Base-by-base conservation (phyloP, 2,113 vertebrate genomes). In the Dendropsophus ebraccatus region DNA sequence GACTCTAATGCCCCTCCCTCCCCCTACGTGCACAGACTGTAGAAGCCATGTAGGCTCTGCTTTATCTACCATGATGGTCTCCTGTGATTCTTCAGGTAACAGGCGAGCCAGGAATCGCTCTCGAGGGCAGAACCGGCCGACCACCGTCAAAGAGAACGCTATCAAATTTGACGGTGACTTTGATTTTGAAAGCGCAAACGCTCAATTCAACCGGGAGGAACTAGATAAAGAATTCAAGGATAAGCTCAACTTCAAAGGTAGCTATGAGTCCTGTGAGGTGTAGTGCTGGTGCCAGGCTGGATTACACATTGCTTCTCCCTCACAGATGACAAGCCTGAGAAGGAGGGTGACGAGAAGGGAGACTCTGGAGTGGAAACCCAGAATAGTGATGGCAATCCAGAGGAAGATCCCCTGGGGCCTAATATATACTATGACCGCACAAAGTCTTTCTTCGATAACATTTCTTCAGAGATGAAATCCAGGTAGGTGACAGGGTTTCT, bases 81-180 rank as follows among this genome's bases (percentile, higher is more conserved):
- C 17, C 19, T 70, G 67, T 70, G 67, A 47, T 30, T 32, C 56
- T 89, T 5, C 87, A 99, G 97, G 96, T 74, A 92, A 96, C 85
- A 94, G 96, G 81, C 91, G 97, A 84, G 94, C 96, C 81, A 93
- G 96, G 88, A 97, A 96, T 89, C 96, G 95, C 35, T 95, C 96
- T 82, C 92, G 95, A 90, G 98, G 97, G 52, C 96, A 97, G 81
- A 96, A 94, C 89, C 94, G 96, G 60, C 95, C 95, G 23, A 81
- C 93, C 23, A 90, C 88, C 17, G 89, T 91, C 80, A 97, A 96
- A 83, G 94, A 96, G 49, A 96, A 94, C 78, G 94, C 94, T 1
- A 96, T 99, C 62, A 97, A 96, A 91, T 99, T 99, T 91, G 97
- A 99, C 90, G 95, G 96, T 0, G 98, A 99, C 92, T 99, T 99